Evolutionary conservation across 2,113 vertebrate genomes (phyloP).

Genomic region (Leptobrachium ailaonicum): DNA sequence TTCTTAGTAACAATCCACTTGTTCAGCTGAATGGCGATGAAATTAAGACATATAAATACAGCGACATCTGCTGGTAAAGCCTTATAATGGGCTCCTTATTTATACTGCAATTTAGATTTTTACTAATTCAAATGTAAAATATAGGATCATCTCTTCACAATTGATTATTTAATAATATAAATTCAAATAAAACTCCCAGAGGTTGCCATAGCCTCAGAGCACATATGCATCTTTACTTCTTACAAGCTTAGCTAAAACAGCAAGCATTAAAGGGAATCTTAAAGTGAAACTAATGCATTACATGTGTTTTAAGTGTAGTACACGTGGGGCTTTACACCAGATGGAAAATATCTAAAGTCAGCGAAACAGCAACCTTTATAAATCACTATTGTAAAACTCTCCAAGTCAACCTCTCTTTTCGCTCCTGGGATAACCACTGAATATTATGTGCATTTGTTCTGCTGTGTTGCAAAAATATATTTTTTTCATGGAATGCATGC

Average conservation of each 20-base stretch:
- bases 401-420: constrained; percentile 69
- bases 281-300: constrained; percentile 68
- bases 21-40: neutral
- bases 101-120: neutral
- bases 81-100: neutral
- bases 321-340: constrained; percentile 69
- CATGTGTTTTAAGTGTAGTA: constrained; percentile 71
- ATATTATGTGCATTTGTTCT: constrained; percentile 38
- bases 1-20: no score
- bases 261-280: constrained; percentile 54
- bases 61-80: constrained; percentile 37
- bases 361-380: constrained; percentile 77
- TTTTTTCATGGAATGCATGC: constrained; percentile 65
- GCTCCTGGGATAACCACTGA: constrained; percentile 66
- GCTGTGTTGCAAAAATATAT: constrained; percentile 62
- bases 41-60: constrained; percentile 1
- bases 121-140: neutral
- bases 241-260: constrained; percentile 43
- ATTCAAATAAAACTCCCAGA: neutral
- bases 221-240: constrained; percentile 23
- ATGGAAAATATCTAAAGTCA: constrained; percentile 76
- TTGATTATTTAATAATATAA: neutral
- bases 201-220: constrained; percentile 9
- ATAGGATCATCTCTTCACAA: no score
- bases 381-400: constrained; percentile 73